phyloP scores from a whole-genome alignment of 2,797 vertebrate genomes.

The Tenualosa thibaudeaui region DNA sequence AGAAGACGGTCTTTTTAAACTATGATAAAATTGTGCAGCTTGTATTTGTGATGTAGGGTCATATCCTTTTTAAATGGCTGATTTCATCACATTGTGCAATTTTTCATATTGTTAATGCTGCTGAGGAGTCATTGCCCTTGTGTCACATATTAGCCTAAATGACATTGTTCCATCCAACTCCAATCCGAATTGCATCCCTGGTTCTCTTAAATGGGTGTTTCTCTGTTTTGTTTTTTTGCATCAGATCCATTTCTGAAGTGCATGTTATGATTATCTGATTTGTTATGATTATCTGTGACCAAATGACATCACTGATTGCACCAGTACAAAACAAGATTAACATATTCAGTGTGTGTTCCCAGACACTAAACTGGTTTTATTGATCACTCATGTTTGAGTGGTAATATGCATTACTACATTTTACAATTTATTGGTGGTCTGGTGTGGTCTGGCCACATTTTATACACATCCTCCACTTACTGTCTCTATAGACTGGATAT shows the following conservation, averaged over 20 bases:
- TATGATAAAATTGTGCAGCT: too few relatives aligned
- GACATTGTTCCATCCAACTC: background rate
- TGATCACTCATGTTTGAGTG: background rate
- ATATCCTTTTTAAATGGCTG: too few relatives aligned
- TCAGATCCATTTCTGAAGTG: background rate
- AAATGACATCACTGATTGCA: background rate
- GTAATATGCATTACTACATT: background rate
- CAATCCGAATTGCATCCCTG: background rate
- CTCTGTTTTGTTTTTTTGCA: background rate
- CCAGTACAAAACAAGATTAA: background rate
- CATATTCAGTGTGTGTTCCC: background rate
- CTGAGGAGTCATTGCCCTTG: background rate
- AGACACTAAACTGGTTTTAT: background rate
- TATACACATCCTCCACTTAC: background rate
- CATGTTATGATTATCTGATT: background rate
- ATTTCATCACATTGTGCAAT: too few relatives aligned
- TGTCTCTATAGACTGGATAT: background rate
- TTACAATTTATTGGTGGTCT: background rate
- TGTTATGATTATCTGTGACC: background rate
- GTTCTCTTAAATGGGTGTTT: background rate
- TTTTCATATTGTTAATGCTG: background rate
- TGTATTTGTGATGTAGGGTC: too few relatives aligned
- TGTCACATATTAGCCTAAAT: background rate
- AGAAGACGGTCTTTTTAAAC: too few relatives aligned
- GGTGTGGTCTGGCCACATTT: background rate